Evolutionary conservation across 2,113 vertebrate genomes (phyloP).

Genomic region (Tachycineta bicolor): DNA sequence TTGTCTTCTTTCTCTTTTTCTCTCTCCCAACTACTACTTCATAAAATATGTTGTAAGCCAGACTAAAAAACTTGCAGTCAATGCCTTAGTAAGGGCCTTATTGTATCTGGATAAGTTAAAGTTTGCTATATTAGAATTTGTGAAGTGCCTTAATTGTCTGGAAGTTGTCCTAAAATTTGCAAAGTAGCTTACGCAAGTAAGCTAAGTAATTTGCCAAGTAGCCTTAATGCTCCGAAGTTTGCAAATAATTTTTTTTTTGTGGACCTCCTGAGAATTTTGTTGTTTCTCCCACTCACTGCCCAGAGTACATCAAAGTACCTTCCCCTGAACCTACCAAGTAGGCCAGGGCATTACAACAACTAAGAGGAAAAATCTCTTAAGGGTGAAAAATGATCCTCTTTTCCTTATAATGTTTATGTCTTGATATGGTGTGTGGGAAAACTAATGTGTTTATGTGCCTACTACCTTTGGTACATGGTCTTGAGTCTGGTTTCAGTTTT

Average conservation of each 20-base stretch:
- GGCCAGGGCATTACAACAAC: not conserved
- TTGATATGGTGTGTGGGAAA: not conserved
- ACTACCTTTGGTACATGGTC: not conserved
- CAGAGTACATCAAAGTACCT: no score
- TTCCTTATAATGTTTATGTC: not conserved
- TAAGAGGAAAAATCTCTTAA: not conserved
- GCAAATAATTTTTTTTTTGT: not conserved
- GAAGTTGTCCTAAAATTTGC: not conserved
- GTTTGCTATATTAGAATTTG: accelerated
- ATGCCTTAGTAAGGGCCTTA: not conserved
- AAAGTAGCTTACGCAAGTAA: not conserved
- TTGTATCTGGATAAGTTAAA: not conserved
- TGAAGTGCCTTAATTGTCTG: not conserved
- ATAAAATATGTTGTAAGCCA: not conserved
- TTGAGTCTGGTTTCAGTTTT: not conserved
- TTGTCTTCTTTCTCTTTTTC: not conserved
- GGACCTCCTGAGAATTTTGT: not conserved
- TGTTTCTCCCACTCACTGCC: accelerated
- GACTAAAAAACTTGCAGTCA: no score
- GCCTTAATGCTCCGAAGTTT: not conserved
- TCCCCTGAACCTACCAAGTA: not conserved
- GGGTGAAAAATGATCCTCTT: not conserved
- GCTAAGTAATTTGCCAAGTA: not conserved
- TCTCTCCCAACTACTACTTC: not conserved
- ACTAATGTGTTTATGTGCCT: accelerated